These are phyloP conservation scores for Eupeodes latifasciatus DNA, from an alignment of 2,888 invertebrate genomes.

Conservation along the genomic window DNA sequence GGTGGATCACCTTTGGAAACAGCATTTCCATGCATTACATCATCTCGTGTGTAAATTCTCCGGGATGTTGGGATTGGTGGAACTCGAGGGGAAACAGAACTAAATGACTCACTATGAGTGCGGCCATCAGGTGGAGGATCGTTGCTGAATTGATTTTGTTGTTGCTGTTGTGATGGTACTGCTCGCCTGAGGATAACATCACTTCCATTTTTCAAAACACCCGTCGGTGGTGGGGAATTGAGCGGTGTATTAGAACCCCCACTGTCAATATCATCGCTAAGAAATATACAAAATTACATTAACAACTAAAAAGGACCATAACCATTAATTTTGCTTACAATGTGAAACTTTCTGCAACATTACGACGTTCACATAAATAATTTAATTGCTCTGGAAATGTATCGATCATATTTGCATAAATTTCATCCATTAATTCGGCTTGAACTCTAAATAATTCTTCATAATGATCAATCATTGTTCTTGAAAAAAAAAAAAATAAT, in stretches of 20 bases:
- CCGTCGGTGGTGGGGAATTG: conserved; percentile 71
- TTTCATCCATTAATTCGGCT: conserved; percentile 93
- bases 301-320: not conserved
- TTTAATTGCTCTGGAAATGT: conserved; percentile 93
- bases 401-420: conserved; percentile 94
- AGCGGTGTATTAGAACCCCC: conserved; percentile 73
- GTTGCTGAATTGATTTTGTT: conserved; percentile 28
- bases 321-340: conserved; percentile 50
- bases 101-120: conserved; percentile 38
- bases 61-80: conserved; percentile 62
- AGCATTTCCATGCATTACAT: conserved; percentile 90
- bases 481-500: conserved; percentile 50
- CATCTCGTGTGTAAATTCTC: conserved; percentile 88
- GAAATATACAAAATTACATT: not conserved
- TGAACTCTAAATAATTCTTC: conserved; percentile 90
- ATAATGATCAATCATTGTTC: conserved; percentile 89
- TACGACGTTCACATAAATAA: conserved; percentile 84
- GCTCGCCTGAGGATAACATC: conserved; percentile 26
- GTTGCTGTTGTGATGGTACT: not conserved
- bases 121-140: conserved; percentile 38
- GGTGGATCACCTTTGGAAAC: conserved; percentile 88
- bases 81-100: conserved; percentile 11
- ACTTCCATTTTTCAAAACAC: conserved; percentile 28
- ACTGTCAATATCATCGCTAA: conserved; percentile 77
- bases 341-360: conserved; percentile 70